Evolutionary conservation across 2,113 vertebrate genomes (phyloP), one percentile per base, ranked within the genome.

Genomic region (Eira barbara): DNA sequence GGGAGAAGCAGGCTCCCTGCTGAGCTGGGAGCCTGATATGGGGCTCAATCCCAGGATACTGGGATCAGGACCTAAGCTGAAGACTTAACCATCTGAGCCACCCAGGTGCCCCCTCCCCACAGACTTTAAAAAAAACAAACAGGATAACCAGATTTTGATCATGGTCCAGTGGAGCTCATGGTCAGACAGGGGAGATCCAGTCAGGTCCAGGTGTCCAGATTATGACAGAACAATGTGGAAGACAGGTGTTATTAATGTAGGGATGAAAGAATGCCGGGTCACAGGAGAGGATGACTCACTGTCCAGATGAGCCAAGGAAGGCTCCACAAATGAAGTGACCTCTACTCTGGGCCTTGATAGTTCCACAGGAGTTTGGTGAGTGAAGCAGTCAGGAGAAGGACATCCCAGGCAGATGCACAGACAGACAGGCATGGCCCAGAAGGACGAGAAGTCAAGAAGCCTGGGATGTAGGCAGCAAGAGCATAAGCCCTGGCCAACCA

Each of bases 351-450:
- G 52, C 9, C 73, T 86, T 88, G 31, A 89, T 14, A 27, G 82
- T 61, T 95, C 61, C 29, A 34, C 29, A 93, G 61, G 59, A 89
- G 55, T 67, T 55, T 78, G 42, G 12, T 18, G 47, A 89, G 12
- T 73, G 73, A 81, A 55, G 42, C 52, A 97, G 4, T 73, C 20
- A 57, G 15, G 27, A 91, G 79, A 52, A 63, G 36, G 69, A 49
- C 11, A 23, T 69, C 13, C 7, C 20, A 45, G 61, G 63, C 31
- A 88, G 78, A 42, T 39, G 39, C 10, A 49, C 34, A 52, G 61
- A 36, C 4, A 14, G 34, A 14, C 36, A 39, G 7, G n/a, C 3
- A 2, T 6, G 14, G 65, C 0, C 80, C 39, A 57, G 25, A 73
- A 61, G 18, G 34, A 89, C 7, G 18, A 89, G 27, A 31, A 67